Evolutionary conservation across 1,140 invertebrate genomes (phyloP).

Genomic region (Anastrepha ludens): DNA sequence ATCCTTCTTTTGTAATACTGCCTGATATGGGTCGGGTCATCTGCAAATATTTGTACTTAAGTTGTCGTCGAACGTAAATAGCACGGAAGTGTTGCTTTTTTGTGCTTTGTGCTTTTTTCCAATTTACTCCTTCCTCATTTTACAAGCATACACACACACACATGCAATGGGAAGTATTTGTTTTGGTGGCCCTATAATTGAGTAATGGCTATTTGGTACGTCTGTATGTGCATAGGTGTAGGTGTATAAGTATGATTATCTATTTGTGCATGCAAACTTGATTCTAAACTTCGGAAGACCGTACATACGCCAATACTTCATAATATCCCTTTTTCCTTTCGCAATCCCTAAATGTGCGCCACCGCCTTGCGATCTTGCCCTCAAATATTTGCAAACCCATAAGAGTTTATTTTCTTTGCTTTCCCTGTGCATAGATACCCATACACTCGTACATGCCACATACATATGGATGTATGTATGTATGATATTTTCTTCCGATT

Average conservation of each 20-base stretch:
- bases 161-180: too few relatives aligned
- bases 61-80: background rate
- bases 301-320: background rate
- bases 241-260: background rate
- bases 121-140: too few relatives aligned
- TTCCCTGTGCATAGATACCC: background rate
- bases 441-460: background rate
- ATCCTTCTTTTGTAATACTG: background rate
- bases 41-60: conserved; percentile 3
- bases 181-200: background rate
- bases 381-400: background rate
- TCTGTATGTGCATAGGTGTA: background rate
- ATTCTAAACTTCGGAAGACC: background rate
- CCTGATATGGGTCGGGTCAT: conserved; percentile 10
- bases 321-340: background rate
- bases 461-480: background rate
- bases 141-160: too few relatives aligned
- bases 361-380: background rate
- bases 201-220: background rate
- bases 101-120: background rate
- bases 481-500: too few relatives aligned
- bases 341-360: background rate
- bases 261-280: background rate
- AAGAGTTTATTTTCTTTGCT: background rate
- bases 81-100: background rate